A percentile compares a stretch with the other conserved stretches of the same genome.
These are phyloP conservation scores for Sorex maritimensis DNA, from an alignment of 2,797 vertebrate genomes.

Conservation along the genomic window DNA sequence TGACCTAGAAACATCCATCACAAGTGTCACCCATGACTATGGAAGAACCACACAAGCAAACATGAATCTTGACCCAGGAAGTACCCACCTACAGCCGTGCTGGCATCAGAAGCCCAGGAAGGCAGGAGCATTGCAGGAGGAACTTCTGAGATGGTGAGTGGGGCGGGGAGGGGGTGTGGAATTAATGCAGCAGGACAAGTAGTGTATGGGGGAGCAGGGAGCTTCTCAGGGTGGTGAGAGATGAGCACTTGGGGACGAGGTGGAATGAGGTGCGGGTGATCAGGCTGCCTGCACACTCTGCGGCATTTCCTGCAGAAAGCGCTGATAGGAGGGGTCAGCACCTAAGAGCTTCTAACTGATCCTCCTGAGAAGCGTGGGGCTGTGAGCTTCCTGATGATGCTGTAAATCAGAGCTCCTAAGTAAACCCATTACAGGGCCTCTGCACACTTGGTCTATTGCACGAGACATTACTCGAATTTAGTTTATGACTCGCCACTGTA, in stretches of 20 bases:
- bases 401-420: constrained; percentile 85
- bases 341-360: background rate
- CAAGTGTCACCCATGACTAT: too few relatives aligned
- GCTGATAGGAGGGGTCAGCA: background rate
- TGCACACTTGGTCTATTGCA: constrained; percentile 72
- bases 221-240: background rate
- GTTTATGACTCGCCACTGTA: constrained; percentile 82
- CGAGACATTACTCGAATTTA: constrained; percentile 81
- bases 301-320: background rate
- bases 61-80: too few relatives aligned
- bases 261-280: fast-evolving
- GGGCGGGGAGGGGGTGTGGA: background rate
- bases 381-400: constrained; percentile 70
- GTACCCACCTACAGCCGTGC: too few relatives aligned
- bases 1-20: too few relatives aligned
- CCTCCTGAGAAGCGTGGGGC: constrained; percentile 1
- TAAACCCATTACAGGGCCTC: constrained; percentile 77
- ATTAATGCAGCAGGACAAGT: background rate
- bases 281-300: background rate
- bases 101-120: background rate
- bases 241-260: fast-evolving
- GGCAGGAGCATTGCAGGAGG: background rate
- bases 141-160: background rate
- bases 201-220: background rate
- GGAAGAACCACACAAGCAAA: too few relatives aligned